Conservation (phyloP, 2,888 invertebrate species). For the Elegia similella region DNA sequence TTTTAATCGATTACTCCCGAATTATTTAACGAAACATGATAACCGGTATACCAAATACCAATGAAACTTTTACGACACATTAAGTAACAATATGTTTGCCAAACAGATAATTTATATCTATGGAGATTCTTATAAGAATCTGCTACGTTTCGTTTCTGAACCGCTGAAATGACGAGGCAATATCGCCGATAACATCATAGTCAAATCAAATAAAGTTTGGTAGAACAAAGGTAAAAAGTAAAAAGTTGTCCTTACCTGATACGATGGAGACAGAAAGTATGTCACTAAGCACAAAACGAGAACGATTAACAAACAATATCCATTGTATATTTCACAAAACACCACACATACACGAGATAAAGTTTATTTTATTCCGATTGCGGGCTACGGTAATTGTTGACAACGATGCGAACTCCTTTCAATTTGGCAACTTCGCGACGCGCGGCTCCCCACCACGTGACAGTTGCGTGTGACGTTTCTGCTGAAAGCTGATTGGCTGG, state of each 20-base stretch:
- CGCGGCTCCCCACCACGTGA: constrained; percentile 47
- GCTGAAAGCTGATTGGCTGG: constrained; percentile 21
- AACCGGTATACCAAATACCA: not conserved
- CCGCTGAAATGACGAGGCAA: constrained; percentile 31
- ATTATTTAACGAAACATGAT: not conserved
- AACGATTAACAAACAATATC: constrained; percentile 54
- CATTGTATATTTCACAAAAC: constrained; percentile 66
- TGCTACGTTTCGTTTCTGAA: constrained; percentile 21
- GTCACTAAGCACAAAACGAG: constrained; percentile 44
- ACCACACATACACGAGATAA: constrained; percentile 63
- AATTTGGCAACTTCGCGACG: constrained; percentile 17
- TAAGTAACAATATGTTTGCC: not conserved
- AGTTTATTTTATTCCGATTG: constrained; percentile 35
- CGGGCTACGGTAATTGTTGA: constrained; percentile 48
- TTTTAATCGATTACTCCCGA: not conserved
- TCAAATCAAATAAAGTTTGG: constrained; percentile 52
- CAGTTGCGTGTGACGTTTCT: constrained; percentile 21
- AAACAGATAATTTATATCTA: not conserved
- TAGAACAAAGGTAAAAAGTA: constrained; percentile 38
- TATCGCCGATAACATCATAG: constrained; percentile 48
- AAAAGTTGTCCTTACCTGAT: constrained; percentile 53
- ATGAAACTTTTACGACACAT: not conserved
- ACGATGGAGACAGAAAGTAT: constrained; percentile 36
- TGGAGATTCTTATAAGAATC: constrained; percentile 24
- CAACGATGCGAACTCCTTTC: constrained; percentile 32